Percentiles rank a stretch among this genome's conserved stretches.
These are phyloP conservation scores for Piprites chloris DNA, from an alignment of 2,113 vertebrate species.

Conservation along the genomic window DNA sequence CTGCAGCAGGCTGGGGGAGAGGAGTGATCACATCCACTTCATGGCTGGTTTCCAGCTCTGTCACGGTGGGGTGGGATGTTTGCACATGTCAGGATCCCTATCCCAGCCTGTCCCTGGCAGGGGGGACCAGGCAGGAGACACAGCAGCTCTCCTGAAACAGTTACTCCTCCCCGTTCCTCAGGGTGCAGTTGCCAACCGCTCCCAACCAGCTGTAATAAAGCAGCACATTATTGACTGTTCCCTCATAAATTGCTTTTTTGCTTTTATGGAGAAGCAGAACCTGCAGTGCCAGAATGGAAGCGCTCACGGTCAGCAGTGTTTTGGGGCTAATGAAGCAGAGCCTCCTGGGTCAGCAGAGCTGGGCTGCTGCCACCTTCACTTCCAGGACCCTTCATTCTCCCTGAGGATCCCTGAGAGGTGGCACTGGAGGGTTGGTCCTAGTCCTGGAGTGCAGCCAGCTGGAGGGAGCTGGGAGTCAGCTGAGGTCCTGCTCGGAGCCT, in stretches of 20 bases:
- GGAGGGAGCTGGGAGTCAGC: background rate
- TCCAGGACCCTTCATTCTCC: background rate
- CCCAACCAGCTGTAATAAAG: background rate
- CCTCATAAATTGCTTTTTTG: background rate
- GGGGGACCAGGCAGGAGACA: background rate
- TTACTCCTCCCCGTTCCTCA: background rate
- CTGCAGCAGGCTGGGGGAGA: background rate
- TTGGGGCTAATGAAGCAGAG: background rate
- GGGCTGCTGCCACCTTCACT: background rate
- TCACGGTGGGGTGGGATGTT: background rate
- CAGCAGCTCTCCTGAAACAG: background rate
- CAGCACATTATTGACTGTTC: background rate
- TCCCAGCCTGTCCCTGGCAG: background rate
- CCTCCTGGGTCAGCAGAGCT: background rate
- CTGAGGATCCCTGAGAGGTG: background rate
- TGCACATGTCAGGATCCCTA: accelerated
- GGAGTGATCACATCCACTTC: background rate
- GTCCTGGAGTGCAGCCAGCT: background rate
- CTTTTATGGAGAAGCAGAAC: constrained; percentile 18
- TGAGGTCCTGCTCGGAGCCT: background rate
- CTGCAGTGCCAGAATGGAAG: background rate
- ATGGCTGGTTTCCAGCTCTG: background rate
- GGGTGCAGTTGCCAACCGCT: background rate
- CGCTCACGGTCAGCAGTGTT: background rate
- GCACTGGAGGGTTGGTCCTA: background rate